Evolutionary conservation across 2,113 vertebrate species (phyloP).

Genomic region (Genyomyrus donnyi): DNA sequence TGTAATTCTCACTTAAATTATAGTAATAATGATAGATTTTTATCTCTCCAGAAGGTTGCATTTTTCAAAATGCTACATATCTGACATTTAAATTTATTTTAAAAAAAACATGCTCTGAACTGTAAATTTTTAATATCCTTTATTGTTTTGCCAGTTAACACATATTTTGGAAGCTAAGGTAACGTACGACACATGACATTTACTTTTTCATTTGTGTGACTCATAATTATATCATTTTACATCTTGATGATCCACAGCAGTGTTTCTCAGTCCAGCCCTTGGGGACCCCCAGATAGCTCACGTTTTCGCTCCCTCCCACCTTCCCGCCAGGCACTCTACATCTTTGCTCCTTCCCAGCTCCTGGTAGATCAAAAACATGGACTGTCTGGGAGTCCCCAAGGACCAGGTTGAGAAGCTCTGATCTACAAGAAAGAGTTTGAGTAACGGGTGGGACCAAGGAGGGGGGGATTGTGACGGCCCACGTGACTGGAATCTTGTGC

Average conservation of each 20-base stretch:
- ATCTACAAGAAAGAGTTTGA: neutral
- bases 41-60: neutral
- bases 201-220: constrained; percentile 1
- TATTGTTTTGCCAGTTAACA: constrained; percentile 60
- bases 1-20: neutral
- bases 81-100: neutral
- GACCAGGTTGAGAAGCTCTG: neutral
- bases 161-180: constrained; percentile 66
- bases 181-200: constrained; percentile 28
- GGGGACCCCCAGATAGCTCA: neutral
- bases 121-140: constrained; percentile 35
- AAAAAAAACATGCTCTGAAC: neutral
- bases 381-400: neutral
- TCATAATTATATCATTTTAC: neutral
- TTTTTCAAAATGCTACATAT: neutral
- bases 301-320: neutral
- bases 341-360: neutral
- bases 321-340: too few species aligned
- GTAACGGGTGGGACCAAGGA: neutral
- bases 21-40: neutral
- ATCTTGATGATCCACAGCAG: neutral
- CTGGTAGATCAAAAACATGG: neutral
- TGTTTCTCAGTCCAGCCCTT: neutral
- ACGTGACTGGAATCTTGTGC: neutral
- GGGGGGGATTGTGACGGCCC: neutral